phyloP scores from a whole-genome alignment of 2,113 vertebrate species.

The Sturnira hondurensis region DNA sequence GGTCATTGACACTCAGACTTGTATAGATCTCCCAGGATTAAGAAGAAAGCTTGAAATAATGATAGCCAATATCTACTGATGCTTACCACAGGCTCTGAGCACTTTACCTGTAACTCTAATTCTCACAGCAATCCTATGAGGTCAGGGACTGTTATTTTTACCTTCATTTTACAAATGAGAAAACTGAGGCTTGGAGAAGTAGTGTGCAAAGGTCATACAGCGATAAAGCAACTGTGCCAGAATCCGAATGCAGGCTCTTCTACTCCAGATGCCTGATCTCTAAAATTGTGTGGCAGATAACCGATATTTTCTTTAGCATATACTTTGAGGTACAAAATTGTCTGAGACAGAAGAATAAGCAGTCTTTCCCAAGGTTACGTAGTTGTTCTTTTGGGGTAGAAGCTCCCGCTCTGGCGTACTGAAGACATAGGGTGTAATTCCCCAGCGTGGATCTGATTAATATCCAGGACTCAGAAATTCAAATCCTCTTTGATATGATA shows the following conservation, averaged over 20 bases:
- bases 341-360: background rate
- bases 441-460: slow-evolving; percentile 32
- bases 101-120: background rate
- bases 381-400: slow-evolving; percentile 30
- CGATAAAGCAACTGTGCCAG: background rate
- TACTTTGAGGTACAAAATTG: background rate
- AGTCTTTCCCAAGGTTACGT: background rate
- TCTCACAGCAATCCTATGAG: background rate
- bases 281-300: background rate
- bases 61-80: background rate
- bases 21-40: background rate
- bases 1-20: background rate
- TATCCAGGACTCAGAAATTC: background rate
- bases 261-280: background rate
- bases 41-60: background rate
- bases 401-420: slow-evolving; percentile 25
- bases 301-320: background rate
- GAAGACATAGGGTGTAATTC: background rate
- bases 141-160: background rate
- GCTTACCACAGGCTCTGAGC: background rate
- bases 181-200: background rate
- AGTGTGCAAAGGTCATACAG: background rate
- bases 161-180: slow-evolving; percentile 22
- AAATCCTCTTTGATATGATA: slow-evolving; percentile 48
- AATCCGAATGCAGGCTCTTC: slow-evolving; percentile 4